Evolutionary conservation across 2,797 vertebrate species (phyloP).

Genomic region (Lophura swinhoii): DNA sequence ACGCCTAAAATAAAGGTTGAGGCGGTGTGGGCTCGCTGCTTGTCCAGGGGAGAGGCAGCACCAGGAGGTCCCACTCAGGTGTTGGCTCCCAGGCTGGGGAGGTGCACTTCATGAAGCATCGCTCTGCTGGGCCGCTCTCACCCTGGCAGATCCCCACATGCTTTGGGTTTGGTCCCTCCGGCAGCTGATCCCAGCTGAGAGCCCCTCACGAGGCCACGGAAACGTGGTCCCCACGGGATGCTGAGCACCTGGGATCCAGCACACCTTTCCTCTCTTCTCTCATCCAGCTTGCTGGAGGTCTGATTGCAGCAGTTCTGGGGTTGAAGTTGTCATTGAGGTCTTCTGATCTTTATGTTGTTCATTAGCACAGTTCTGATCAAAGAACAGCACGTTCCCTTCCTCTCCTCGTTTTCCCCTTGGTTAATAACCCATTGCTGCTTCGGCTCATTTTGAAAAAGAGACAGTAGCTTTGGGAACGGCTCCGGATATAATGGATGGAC

Average conservation of each 20-base stretch:
- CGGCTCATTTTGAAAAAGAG: neutral
- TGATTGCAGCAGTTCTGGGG: neutral
- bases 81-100: neutral
- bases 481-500: neutral
- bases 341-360: constrained; percentile 18
- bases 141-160: neutral
- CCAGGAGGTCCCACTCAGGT: neutral
- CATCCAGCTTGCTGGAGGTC: neutral
- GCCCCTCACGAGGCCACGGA: neutral
- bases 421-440: constrained; percentile 39
- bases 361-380: constrained; percentile 23
- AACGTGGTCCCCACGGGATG: neutral
- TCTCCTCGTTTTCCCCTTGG: neutral
- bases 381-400: constrained; percentile 39
- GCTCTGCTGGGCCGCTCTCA: neutral
- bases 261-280: neutral
- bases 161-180: neutral
- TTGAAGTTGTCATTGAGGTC: neutral
- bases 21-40: neutral
- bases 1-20: neutral
- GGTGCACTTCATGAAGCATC: neutral
- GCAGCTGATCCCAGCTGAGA: neutral
- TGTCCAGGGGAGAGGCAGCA: neutral
- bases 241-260: too few relatives aligned
- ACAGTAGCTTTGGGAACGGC: neutral